phyloP scores from a whole-genome alignment of 2,888 invertebrate species.

The Lasiommata megera region DNA sequence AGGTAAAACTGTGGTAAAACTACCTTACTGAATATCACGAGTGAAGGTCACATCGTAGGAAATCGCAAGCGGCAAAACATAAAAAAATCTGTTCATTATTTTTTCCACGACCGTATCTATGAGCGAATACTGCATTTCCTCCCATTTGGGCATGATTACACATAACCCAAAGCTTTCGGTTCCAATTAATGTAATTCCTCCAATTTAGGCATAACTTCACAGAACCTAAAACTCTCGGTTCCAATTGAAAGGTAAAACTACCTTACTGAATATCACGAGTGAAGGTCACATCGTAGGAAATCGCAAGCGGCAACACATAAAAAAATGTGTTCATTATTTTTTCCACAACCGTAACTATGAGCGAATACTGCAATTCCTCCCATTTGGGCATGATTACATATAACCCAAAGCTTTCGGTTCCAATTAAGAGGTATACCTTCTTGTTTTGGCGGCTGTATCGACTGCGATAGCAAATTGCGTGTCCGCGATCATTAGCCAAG shows the following conservation, averaged over 20 bases:
- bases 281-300: not conserved
- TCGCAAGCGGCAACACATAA: not conserved
- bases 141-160: conserved; percentile 9
- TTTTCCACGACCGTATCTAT: no score
- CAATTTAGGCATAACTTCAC: not conserved
- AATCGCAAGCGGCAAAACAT: not conserved
- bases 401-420: not conserved
- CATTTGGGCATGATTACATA: conserved; percentile 11
- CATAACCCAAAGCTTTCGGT: not conserved
- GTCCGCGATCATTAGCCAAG: conserved; percentile 33
- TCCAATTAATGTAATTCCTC: conserved; percentile 5
- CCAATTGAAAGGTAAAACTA: no score
- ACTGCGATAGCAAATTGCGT: conserved; percentile 29
- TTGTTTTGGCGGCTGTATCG: conserved; percentile 11
- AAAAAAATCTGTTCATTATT: no score
- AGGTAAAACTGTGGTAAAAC: no score
- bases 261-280: no score
- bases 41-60: not conserved
- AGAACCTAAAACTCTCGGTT: not conserved
- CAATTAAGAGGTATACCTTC: conserved; percentile 10
- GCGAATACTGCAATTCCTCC: not conserved
- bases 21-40: no score
- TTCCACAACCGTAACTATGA: no score
- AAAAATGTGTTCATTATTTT: no score
- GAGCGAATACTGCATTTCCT: not conserved